phyloP scores from a whole-genome alignment of 2,113 vertebrate species.

The Atlantisia rogersi region DNA sequence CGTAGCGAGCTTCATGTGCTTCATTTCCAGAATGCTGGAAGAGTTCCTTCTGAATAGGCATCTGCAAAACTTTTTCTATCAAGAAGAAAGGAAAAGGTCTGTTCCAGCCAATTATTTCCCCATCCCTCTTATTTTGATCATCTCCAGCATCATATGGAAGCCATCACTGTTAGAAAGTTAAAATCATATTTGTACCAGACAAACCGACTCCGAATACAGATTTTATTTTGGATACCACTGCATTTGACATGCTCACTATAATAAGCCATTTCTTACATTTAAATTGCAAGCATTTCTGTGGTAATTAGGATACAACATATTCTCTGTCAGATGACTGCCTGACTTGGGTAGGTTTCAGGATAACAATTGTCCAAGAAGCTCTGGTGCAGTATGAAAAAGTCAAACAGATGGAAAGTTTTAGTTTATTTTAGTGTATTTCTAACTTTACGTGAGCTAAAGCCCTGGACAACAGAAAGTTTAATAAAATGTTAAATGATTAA shows the following conservation, averaged over 20 bases:
- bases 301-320: conserved; percentile 32
- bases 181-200: conserved; percentile 67
- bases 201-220: conserved; percentile 60
- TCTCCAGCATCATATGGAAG: conserved; percentile 69
- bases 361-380: neutral
- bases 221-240: conserved; percentile 58
- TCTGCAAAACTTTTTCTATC: conserved; percentile 63
- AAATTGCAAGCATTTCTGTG: conserved; percentile 36
- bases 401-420: neutral
- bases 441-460: neutral
- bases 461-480: neutral
- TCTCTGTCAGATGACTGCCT: neutral
- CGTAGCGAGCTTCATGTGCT: neutral
- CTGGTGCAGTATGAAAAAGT: neutral
- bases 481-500: neutral
- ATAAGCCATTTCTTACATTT: conserved; percentile 36
- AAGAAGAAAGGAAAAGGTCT: conserved; percentile 52
- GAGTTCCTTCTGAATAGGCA: conserved; percentile 3
- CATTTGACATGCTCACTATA: conserved; percentile 19
- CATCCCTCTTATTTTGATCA: conserved; percentile 41
- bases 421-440: neutral
- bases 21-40: conserved; percentile 35
- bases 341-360: conserved; percentile 1
- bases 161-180: conserved; percentile 63
- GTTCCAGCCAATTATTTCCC: conserved; percentile 49